Base-by-base conservation (phyloP, 2,113 vertebrate genomes). In the Turdus rufiventris region DNA sequence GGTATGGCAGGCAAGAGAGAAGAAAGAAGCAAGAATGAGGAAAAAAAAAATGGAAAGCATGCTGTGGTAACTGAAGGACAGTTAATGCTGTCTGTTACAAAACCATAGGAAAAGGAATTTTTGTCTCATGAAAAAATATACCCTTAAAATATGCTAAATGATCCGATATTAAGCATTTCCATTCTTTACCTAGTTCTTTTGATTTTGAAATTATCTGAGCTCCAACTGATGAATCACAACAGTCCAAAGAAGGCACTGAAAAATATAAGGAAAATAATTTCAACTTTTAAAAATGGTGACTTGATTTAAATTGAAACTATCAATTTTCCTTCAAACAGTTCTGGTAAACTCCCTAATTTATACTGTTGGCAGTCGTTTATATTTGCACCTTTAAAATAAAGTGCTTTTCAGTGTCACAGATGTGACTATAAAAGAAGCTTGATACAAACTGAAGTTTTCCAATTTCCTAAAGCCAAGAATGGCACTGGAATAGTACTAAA, bases 131-230 rank as follows among this genome's bases (percentile, higher is more conserved):
- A 80, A 71, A 83, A 95, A 89, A 91, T 85, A 94, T 56, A 86
- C 62, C 81, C 85, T 96, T 88, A 48, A 87, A 83, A 67, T 90
- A 91, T 0, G 57, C 94, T 96, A 94, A 89, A 92, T 77, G 68
- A 93, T 34, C 78, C 47, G 47, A 54, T 26, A 90, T 77, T 65
- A 91, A 94, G 67, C 43, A 93, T 83, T 97, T 93, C 61, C 40
- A 63, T 85, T 78, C 63, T 97, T 98, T 98, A 99, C 99, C 99
- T 94, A 98, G 98, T 95, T 99, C 99, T 98, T 98, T 99, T 79
- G 98, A 98, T 98, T 99, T 99, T 95, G 98, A 97, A 96, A 99
- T 96, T 88, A 98, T 98, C 93, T 99, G 99, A 91, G 98, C 98
- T 97, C 98, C 98, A 87, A 99, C 91, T 81, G 98, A 98, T 91